Percentiles rank a stretch among this genome's conserved stretches.
These are phyloP conservation scores for Scomber japonicus DNA, from an alignment of 2,113 vertebrate genomes.

Conservation along the genomic window DNA sequence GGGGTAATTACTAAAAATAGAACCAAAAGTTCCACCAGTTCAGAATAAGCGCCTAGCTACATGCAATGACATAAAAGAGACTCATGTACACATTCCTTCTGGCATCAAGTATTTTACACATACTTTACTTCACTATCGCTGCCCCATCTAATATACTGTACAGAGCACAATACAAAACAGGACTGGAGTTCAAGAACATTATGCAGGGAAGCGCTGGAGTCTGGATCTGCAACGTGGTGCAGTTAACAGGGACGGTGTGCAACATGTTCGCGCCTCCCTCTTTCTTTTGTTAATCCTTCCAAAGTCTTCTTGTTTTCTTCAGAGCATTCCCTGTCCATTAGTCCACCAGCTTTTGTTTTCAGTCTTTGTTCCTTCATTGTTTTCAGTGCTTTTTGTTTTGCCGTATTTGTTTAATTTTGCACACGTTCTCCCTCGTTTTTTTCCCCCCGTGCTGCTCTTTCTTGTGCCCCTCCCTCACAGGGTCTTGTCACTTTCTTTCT, in stretches of 20 bases:
- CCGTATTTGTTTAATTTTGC: conserved; percentile 48
- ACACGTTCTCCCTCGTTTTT: conserved; percentile 52
- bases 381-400: conserved; percentile 69
- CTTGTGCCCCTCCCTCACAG: conserved; percentile 88
- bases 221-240: conserved; percentile 53
- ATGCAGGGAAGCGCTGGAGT: conserved; percentile 70
- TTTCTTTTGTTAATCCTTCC: conserved; percentile 44
- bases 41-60: conserved; percentile 86
- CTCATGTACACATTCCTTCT: conserved; percentile 84
- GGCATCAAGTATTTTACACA: conserved; percentile 82
- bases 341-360: conserved; percentile 48
- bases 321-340: conserved; percentile 39
- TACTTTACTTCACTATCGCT: conserved; percentile 78
- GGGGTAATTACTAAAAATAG: conserved; percentile 83
- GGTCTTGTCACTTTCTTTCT: conserved; percentile 98
- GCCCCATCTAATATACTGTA: conserved; percentile 80
- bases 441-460: conserved; percentile 60
- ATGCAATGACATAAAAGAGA: conserved; percentile 88
- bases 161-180: conserved; percentile 79
- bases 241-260: conserved; percentile 59
- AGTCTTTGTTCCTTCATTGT: conserved; percentile 60
- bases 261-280: conserved; percentile 56
- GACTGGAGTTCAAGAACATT: conserved; percentile 68
- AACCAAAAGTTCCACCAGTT: conserved; percentile 84
- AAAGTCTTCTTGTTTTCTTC: conserved; percentile 45